Percentiles rank a stretch among this genome's conserved stretches.
Conservation (phyloP, 1,140 invertebrate genomes). For the Atta cephalotes region DNA sequence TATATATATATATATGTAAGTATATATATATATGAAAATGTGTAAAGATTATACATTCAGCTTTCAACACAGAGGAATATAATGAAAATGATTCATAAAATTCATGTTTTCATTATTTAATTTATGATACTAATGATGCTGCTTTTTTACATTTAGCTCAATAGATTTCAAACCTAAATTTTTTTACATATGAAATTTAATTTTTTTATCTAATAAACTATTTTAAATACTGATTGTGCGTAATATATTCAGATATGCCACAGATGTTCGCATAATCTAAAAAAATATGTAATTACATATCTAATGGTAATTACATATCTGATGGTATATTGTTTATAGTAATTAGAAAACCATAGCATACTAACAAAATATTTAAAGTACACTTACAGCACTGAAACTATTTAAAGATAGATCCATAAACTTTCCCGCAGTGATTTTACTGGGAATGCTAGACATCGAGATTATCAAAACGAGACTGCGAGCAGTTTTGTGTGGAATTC, state of each 20-base stretch:
- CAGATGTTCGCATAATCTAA: constrained; percentile 48
- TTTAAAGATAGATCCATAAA: constrained; percentile 66
- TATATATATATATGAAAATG: not conserved
- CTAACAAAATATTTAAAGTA: not conserved
- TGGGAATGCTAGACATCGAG: constrained; percentile 62
- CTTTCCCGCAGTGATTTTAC: constrained; percentile 72
- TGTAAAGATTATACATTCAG: not conserved
- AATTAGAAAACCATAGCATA: not conserved
- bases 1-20: not conserved
- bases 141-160: too few species aligned
- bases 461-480: constrained; percentile 69
- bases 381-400: constrained; percentile 71
- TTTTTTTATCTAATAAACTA: not conserved
- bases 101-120: not conserved
- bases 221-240: constrained; percentile 47
- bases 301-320: too few species aligned
- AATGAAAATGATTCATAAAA: not conserved
- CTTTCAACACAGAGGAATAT: not conserved
- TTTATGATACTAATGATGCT: not conserved
- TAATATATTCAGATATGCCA: constrained; percentile 58
- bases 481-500: constrained; percentile 61
- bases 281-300: constrained; percentile 4
- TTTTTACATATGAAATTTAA: not conserved
- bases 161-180: not conserved
- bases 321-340: not conserved